A percentile compares a stretch with the other conserved stretches of the same genome.
These are phyloP conservation scores for Sibirionetta formosa DNA, from an alignment of 2,797 vertebrate species.

Conservation along the genomic window DNA sequence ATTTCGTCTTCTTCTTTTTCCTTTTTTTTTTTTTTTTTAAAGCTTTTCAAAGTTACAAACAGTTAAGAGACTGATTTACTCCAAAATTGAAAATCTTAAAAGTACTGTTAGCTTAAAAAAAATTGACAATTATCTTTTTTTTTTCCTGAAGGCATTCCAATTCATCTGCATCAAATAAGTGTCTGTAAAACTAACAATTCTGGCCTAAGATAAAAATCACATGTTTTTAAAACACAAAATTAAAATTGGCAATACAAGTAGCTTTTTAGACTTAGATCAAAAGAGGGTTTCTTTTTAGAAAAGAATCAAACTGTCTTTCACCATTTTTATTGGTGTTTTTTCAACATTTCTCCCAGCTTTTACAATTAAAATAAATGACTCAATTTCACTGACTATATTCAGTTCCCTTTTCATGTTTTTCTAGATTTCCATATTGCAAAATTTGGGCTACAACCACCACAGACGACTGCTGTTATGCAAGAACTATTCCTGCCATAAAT, in stretches of 20 bases:
- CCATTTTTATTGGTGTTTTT: slow-evolving; percentile 66
- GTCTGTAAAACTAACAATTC: slow-evolving; percentile 71
- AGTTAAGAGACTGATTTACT: slow-evolving; percentile 53
- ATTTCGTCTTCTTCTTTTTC: neutral
- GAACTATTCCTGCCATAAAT: slow-evolving; percentile 45
- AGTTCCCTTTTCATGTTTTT: slow-evolving; percentile 68
- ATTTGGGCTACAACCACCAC: neutral
- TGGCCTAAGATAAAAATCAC: slow-evolving; percentile 73
- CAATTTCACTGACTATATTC: slow-evolving; percentile 63
- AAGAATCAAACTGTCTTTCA: slow-evolving; percentile 69
- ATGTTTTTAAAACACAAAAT: slow-evolving; percentile 75
- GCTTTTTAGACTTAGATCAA: slow-evolving; percentile 73
- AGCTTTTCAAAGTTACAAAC: slow-evolving; percentile 29
- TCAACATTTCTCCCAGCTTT: slow-evolving; percentile 59
- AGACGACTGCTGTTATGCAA: slow-evolving; percentile 46
- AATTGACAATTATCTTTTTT: slow-evolving; percentile 63
- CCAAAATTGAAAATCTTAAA: slow-evolving; percentile 43
- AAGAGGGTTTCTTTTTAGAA: slow-evolving; percentile 50
- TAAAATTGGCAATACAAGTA: slow-evolving; percentile 73
- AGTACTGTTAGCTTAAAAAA: slow-evolving; percentile 61
- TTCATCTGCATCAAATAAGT: slow-evolving; percentile 74
- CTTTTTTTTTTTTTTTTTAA: neutral
- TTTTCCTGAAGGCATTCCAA: slow-evolving; percentile 65
- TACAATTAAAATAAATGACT: slow-evolving; percentile 68
- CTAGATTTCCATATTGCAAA: slow-evolving; percentile 70